Conservation (phyloP, 2,113 vertebrate genomes). For the Chauna torquata region DNA sequence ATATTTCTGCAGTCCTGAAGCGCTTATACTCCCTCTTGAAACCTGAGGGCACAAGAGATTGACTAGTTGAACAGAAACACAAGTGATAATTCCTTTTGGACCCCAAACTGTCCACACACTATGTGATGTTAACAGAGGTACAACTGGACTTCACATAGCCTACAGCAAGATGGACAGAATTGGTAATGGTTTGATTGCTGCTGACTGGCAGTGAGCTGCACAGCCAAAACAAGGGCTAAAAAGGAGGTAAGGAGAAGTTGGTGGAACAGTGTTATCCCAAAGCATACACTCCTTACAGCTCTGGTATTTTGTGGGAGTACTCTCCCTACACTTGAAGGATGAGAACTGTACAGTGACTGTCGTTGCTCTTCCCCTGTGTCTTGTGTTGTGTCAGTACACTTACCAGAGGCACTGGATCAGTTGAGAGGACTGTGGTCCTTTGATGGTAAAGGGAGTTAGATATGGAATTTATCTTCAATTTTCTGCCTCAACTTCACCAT, state of each 20-base stretch:
- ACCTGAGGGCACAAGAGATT: neutral
- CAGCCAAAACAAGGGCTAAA: neutral
- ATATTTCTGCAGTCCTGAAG: neutral
- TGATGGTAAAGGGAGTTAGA: neutral
- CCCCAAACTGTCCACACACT: neutral
- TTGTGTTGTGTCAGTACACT: neutral
- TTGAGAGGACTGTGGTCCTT: neutral
- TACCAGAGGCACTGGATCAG: neutral
- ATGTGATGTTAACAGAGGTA: rapidly evolving
- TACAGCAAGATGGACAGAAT: neutral
- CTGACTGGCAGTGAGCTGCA: neutral
- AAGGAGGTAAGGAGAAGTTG: neutral
- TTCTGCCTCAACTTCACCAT: neutral
- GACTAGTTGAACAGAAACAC: neutral
- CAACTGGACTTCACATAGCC: neutral
- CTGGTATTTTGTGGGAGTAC: too few species aligned
- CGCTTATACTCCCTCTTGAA: neutral
- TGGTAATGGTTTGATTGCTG: neutral
- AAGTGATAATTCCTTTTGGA: rapidly evolving
- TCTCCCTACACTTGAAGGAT: neutral
- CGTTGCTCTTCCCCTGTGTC: neutral
- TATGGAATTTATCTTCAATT: neutral
- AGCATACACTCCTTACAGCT: neutral
- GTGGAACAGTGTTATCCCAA: neutral
- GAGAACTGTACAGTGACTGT: neutral